Base-by-base conservation (phyloP, 2,797 vertebrate genomes). In the Chaenodraco wilsoni region DNA sequence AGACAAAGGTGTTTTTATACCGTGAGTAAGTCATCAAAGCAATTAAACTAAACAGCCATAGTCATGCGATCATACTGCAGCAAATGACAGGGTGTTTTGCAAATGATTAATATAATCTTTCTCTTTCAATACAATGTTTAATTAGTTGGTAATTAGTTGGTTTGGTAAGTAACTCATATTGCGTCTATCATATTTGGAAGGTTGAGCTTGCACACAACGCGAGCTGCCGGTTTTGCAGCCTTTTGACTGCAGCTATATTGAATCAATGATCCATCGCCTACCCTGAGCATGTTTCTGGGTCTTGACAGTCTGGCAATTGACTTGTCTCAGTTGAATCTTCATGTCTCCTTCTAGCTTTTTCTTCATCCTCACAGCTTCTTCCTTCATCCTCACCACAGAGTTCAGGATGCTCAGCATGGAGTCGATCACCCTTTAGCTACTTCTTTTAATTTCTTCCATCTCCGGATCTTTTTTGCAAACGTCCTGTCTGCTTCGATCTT, bases 331-430 rank as follows among this genome's bases (percentile, higher is more conserved):
- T 77, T 96, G 94, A 63, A 96, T 93, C 84, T 94, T 95, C 46
- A 94, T 92, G 74, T 94, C 93, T 67, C 92, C 90, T 70, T 96
- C 94, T 92, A 93, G 96, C 90, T 94, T 95, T 91, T 94, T 95
- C 83, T 96, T 95, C 64, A 96, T 84, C 83, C 95, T 92, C 61
- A 95, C 66, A 55, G 95, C 93, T 45, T 54, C 27, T 5, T 61
- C 52, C 23, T 45, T 94, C 92, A 94, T 46, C 1, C 8, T 74
- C 23, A 62, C 49, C 23, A 31, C 70, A 48, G 55, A 74, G 68
- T 68, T 82, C 63, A 79, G 44, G 23, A 41, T 60, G 48, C 68
- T 76, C 67, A 58, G 65, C 65, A 94, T 90, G 64, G 93, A 92
- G 45, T 95, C 94, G 3, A 87, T 72, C 1, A 92, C 83, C 69